phyloP scores from a whole-genome alignment of 2,888 invertebrate species.

The Camptogramma bilineatum region DNA sequence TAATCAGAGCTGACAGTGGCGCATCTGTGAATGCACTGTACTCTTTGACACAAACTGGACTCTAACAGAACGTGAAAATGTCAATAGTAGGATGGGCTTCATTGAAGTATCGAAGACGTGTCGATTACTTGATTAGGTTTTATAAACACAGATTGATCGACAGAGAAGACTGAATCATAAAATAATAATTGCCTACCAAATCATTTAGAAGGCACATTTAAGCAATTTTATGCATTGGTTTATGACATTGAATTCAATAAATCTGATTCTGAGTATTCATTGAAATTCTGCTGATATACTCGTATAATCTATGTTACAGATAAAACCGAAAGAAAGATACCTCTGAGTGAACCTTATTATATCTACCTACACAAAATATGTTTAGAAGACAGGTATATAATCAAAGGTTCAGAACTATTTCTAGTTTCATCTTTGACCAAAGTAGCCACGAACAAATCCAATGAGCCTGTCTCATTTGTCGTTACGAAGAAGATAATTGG shows the following conservation, averaged over 20 bases:
- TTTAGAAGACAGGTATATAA: too few species aligned
- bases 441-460: conserved; percentile 30
- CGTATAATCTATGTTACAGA: too few species aligned
- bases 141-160: conserved; percentile 9
- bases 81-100: conserved; percentile 14
- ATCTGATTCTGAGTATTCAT: too few species aligned
- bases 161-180: conserved; percentile 3
- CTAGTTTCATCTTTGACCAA: conserved; percentile 27
- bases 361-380: too few species aligned
- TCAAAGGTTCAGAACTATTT: too few species aligned
- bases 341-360: too few species aligned
- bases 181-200: not conserved
- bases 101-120: conserved; percentile 43
- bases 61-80: conserved; percentile 44
- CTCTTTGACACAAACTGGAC: conserved; percentile 46
- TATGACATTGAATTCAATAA: too few species aligned
- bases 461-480: conserved; percentile 52
- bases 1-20: conserved; percentile 79
- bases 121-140: conserved; percentile 30
- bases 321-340: too few species aligned
- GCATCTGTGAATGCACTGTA: conserved; percentile 69
- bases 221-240: not conserved
- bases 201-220: not conserved
- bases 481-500: conserved; percentile 53
- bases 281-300: too few species aligned